Conservation (phyloP, 2,113 vertebrate genomes). For the Gymnorhina tibicen region DNA sequence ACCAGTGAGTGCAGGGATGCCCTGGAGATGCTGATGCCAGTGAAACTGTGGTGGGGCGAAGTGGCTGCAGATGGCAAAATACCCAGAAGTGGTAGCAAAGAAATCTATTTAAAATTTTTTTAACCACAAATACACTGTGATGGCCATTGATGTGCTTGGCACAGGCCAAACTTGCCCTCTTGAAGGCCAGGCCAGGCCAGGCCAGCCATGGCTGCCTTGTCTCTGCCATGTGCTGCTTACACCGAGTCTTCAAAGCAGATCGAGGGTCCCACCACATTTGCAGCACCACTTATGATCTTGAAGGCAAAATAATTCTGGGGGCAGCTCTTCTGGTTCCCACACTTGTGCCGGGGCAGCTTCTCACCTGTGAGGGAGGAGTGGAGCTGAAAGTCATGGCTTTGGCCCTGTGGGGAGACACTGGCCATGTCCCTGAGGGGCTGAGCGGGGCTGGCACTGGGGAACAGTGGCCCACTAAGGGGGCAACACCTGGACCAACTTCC, state of each 20-base stretch:
- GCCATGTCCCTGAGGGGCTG: fast-evolving
- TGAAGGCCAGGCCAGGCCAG: neutral
- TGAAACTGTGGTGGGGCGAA: neutral
- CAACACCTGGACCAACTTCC: neutral
- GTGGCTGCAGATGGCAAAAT: neutral
- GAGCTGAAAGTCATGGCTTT: neutral
- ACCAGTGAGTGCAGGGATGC: neutral
- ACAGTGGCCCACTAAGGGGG: neutral
- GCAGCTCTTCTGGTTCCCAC: slow-evolving; percentile 70
- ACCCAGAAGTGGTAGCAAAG: neutral
- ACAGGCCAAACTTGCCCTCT: neutral
- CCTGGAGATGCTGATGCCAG: neutral
- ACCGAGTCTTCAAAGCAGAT: slow-evolving; percentile 80
- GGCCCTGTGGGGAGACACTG: fast-evolving
- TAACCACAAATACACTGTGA: too few relatives aligned
- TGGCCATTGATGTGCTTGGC: neutral
- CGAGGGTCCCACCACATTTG: slow-evolving; percentile 81
- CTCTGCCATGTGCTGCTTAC: slow-evolving; percentile 59
- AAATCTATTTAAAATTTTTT: neutral
- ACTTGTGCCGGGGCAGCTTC: slow-evolving; percentile 45
- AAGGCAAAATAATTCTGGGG: slow-evolving; percentile 73
- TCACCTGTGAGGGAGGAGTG: neutral
- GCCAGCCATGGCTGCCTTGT: fast-evolving
- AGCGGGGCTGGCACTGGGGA: neutral
- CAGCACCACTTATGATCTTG: slow-evolving; percentile 78